Evolutionary conservation across 1,140 invertebrate species (phyloP).

Genomic region (Bombus polaris): DNA sequence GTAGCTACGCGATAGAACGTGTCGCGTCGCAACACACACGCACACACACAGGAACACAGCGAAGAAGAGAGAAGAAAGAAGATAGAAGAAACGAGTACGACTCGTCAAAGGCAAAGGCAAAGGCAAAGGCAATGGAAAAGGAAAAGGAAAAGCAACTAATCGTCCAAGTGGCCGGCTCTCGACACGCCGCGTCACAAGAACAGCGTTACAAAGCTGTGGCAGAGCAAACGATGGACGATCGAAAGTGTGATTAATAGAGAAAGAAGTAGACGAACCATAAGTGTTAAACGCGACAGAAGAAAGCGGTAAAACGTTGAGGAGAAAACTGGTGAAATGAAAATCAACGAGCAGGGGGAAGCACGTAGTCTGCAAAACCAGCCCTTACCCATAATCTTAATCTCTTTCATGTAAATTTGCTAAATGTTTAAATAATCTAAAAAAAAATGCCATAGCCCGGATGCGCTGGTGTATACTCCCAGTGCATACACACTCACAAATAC

Average conservation of each 20-base stretch:
- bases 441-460: conserved; percentile 84
- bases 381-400: conserved; percentile 83
- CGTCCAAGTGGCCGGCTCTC: not conserved
- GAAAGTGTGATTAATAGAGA: not conserved
- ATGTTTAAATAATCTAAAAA: conserved; percentile 83
- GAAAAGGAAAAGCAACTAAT: not conserved
- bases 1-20: too few species aligned
- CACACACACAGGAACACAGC: not conserved
- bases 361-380: conserved; percentile 71
- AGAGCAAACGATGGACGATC: not conserved
- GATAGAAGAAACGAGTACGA: not conserved
- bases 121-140: too few species aligned
- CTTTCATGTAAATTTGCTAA: conserved; percentile 84
- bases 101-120: not conserved
- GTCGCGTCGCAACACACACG: too few species aligned
- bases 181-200: not conserved
- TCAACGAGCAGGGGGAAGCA: conserved; percentile 42
- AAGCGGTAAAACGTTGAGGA: not conserved
- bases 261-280: not conserved
- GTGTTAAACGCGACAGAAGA: conserved; percentile 28
- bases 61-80: not conserved
- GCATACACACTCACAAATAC: conserved; percentile 84
- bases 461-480: conserved; percentile 84
- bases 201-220: not conserved
- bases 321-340: conserved; percentile 31